Evolutionary conservation across 2,113 vertebrate genomes (phyloP).

Genomic region (Ancistrus triradiatus): DNA sequence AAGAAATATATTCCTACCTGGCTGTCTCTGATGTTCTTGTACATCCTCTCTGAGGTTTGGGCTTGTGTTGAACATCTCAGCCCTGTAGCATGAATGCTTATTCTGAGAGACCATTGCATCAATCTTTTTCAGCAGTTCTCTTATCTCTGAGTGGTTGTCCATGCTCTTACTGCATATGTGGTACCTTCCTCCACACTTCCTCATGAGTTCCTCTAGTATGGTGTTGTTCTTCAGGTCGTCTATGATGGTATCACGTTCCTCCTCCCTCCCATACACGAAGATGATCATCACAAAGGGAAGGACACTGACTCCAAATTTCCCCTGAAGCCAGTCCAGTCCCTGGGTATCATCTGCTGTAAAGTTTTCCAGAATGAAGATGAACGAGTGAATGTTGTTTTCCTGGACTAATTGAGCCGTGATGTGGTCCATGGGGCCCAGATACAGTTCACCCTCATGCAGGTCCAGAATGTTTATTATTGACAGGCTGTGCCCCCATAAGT

Average conservation of each 20-base stretch:
- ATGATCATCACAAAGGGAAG: constrained; percentile 17
- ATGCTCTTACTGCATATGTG: constrained; percentile 36
- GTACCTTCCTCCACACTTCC: constrained; percentile 26
- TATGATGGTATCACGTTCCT: background rate
- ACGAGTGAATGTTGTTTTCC: constrained; percentile 26
- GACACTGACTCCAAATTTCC: constrained; percentile 13
- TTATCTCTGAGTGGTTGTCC: background rate
- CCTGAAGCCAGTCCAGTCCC: constrained; percentile 23
- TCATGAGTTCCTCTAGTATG: background rate
- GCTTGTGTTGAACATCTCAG: background rate
- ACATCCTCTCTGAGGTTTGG: background rate
- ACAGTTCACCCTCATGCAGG: constrained; percentile 3
- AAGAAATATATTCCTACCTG: background rate
- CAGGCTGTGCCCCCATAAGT: constrained; percentile 7
- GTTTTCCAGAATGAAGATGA: constrained; percentile 19
- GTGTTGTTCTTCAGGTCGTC: constrained; percentile 8
- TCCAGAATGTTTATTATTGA: constrained; percentile 19
- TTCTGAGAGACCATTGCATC: background rate
- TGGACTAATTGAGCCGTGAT: background rate
- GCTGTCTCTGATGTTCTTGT: background rate
- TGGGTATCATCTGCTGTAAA: constrained; percentile 4
- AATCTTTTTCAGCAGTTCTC: background rate
- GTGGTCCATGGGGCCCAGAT: background rate
- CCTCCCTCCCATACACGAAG: constrained; percentile 23
- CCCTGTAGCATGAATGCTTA: background rate